phyloP scores from a whole-genome alignment of 2,888 invertebrate genomes.

The Volucella bombylans region DNA sequence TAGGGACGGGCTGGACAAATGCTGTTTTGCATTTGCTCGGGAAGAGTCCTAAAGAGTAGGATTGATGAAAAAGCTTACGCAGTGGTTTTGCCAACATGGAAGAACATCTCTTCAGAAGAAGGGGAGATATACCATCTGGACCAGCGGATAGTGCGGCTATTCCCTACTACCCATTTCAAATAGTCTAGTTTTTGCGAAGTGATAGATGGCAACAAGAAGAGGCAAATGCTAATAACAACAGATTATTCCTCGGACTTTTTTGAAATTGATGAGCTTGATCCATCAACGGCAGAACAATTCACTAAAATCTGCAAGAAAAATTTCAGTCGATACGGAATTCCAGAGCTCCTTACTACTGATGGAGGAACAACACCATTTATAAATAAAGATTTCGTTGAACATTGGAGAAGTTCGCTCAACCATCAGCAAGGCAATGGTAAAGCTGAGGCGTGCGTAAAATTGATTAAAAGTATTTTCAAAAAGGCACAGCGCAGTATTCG shows the following conservation, averaged over 20 bases:
- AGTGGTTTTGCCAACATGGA: no score
- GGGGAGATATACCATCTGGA: no score
- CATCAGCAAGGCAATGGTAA: constrained; percentile 34
- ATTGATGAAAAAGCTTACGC: no score
- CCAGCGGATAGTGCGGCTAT: constrained; percentile 32
- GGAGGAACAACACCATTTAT: constrained; percentile 26
- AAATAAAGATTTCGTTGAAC: constrained; percentile 19
- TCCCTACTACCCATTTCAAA: constrained; percentile 48
- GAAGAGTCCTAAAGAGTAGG: no score
- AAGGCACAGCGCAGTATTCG: not conserved
- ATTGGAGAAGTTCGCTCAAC: constrained; percentile 9
- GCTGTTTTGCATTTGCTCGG: no score
- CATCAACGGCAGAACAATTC: constrained; percentile 33
- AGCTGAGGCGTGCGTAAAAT: no score
- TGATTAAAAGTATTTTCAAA: not conserved
- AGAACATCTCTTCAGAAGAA: no score
- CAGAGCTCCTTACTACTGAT: constrained; percentile 20
- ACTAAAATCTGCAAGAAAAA: constrained; percentile 42
- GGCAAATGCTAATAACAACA: constrained; percentile 52
- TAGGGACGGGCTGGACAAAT: no score
- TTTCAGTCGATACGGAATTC: constrained; percentile 59
- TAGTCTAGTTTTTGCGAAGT: constrained; percentile 48
- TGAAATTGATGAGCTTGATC: constrained; percentile 44
- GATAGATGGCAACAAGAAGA: constrained; percentile 26
- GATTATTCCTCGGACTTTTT: constrained; percentile 63